Percentiles rank a stretch among this genome's conserved stretches.
Conservation (phyloP, 2,113 vertebrate genomes). For the Dendropsophus ebraccatus region DNA sequence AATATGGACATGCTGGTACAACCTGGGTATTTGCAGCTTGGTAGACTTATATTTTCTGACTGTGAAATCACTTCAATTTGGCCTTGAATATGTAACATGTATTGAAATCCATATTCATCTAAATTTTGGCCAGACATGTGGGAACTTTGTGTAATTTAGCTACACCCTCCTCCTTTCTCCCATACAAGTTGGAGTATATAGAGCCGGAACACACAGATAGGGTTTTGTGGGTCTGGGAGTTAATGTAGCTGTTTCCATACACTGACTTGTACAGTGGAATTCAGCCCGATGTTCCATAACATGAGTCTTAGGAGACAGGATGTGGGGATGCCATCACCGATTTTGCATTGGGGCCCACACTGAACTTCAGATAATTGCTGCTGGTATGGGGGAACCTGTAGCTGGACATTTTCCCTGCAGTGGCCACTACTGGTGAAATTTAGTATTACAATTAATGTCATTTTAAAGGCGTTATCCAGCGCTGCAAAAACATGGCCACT, state of each 20-base stretch:
- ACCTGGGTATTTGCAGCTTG: background rate
- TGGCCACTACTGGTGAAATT: too few relatives aligned
- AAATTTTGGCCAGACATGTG: constrained; percentile 12
- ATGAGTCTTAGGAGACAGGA: too few relatives aligned
- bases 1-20: background rate
- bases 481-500: too few relatives aligned
- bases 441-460: too few relatives aligned
- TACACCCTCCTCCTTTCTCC: background rate
- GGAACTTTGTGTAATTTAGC: constrained; percentile 1
- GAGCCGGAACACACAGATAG: background rate
- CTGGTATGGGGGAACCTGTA: too few relatives aligned
- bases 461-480: too few relatives aligned
- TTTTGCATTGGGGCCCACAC: too few relatives aligned
- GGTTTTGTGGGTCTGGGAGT: background rate
- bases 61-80: background rate
- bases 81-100: background rate
- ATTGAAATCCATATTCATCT: background rate
- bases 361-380: too few relatives aligned
- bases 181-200: background rate
- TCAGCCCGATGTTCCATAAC: too few relatives aligned
- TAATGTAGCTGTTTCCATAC: background rate
- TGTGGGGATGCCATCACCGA: too few relatives aligned
- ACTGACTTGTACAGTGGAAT: too few relatives aligned
- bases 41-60: background rate
- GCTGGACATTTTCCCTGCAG: too few relatives aligned